phyloP scores from a whole-genome alignment of 2,888 invertebrate species.

The Junonia oenone region DNA sequence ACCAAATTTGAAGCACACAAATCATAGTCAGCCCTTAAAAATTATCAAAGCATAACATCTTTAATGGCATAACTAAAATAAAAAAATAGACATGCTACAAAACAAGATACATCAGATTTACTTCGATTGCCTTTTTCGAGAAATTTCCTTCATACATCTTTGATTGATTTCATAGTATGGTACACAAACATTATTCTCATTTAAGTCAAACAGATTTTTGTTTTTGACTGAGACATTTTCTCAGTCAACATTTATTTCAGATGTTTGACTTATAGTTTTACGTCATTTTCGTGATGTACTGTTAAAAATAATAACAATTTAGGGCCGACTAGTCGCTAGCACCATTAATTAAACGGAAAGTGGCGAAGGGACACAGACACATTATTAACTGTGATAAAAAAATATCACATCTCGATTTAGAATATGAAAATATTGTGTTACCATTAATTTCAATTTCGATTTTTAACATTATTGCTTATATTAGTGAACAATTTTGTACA shows the following conservation, averaged over 20 bases:
- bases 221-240: not conserved
- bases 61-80: not conserved
- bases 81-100: not conserved
- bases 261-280: not conserved
- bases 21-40: not conserved
- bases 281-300: not conserved
- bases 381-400: conserved; percentile 46
- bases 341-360: conserved; percentile 10
- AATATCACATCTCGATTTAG: conserved; percentile 69
- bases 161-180: too few relatives aligned
- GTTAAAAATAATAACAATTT: not conserved
- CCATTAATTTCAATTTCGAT: conserved; percentile 39
- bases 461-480: conserved; percentile 56
- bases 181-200: not conserved
- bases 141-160: too few relatives aligned
- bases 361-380: conserved; percentile 3
- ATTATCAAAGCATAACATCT: not conserved
- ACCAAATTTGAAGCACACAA: not conserved
- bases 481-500: conserved; percentile 59
- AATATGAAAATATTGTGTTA: conserved; percentile 63
- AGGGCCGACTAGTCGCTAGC: conserved; percentile 10
- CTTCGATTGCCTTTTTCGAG: too few relatives aligned
- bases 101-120: too few relatives aligned
- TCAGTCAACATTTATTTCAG: not conserved
- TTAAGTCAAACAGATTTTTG: not conserved